phyloP scores from a whole-genome alignment of 1,140 invertebrate species.

The Babylonia areolata region DNA sequence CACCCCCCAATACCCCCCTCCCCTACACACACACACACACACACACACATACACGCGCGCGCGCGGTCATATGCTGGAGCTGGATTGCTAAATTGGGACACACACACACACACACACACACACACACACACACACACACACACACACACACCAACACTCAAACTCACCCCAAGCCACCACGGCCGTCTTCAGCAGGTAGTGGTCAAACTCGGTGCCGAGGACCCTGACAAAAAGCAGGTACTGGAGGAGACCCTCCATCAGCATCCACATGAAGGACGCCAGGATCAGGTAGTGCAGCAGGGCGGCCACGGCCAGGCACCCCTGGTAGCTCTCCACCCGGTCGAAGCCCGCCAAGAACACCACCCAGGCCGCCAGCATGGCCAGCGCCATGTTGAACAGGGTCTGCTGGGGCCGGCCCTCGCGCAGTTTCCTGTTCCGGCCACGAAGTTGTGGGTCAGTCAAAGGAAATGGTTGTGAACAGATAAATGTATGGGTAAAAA shows the following conservation, averaged over 20 bases:
- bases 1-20: no score
- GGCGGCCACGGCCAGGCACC: conserved; percentile 71
- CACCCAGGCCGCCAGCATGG: conserved; percentile 63
- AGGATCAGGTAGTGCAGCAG: conserved; percentile 77
- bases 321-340: conserved; percentile 52
- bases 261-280: conserved; percentile 78
- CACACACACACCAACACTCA: not conserved
- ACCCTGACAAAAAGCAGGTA: conserved; percentile 77
- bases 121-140: conserved; percentile 10
- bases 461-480: not conserved
- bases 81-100: not conserved
- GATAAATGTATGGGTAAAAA: not conserved
- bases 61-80: not conserved
- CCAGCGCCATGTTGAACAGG: conserved; percentile 66
- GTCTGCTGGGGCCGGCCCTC: conserved; percentile 68
- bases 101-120: not conserved
- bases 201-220: conserved; percentile 74
- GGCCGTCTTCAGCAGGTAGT: conserved; percentile 73
- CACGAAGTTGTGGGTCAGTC: not conserved
- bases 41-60: no score
- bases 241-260: conserved; percentile 76
- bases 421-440: conserved; percentile 64
- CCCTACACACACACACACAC: no score
- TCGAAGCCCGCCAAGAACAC: conserved; percentile 67
- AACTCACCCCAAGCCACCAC: conserved; percentile 74